Evolutionary conservation across 2,888 invertebrate genomes (phyloP).

Genomic region (Sthenelais limicola): DNA sequence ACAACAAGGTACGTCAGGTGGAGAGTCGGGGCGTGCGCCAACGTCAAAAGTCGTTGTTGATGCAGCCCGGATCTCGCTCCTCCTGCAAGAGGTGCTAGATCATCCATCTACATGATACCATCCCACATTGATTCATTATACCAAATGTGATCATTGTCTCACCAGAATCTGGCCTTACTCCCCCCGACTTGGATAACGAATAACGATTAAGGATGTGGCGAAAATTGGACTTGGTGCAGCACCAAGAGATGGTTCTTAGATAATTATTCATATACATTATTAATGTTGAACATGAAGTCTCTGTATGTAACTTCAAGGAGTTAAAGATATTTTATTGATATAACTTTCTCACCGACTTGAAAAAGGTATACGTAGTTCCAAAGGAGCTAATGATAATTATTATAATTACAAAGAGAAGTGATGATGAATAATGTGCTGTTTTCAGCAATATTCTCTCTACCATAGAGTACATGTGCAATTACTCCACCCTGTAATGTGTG

Average conservation of each 20-base stretch:
- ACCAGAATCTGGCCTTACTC: not conserved
- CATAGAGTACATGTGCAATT: too few species aligned
- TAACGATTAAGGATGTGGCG: constrained; percentile 18
- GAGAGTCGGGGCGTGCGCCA: not conserved
- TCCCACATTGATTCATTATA: not conserved
- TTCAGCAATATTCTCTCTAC: too few species aligned
- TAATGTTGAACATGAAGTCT: not conserved
- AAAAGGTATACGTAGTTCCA: constrained; percentile 17
- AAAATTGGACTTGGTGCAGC: constrained; percentile 15
- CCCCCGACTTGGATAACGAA: not conserved
- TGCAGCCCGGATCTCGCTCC: constrained; percentile 10
- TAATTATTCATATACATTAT: constrained; percentile 29
- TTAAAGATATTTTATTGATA: not conserved
- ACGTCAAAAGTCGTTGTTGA: constrained; percentile 1
- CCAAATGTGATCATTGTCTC: constrained; percentile 8
- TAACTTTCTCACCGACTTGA: constrained; percentile 26
- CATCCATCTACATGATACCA: not conserved
- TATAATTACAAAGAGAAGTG: too few species aligned
- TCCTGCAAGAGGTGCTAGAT: constrained; percentile 16
- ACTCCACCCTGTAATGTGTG: too few species aligned
- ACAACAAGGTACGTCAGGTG: constrained; percentile 16
- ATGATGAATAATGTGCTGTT: too few species aligned
- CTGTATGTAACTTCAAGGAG: not conserved
- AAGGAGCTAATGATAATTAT: too few species aligned
- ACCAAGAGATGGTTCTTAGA: constrained; percentile 32